phyloP scores from a whole-genome alignment of 1,140 invertebrate species.

The Drosophila orosa region DNA sequence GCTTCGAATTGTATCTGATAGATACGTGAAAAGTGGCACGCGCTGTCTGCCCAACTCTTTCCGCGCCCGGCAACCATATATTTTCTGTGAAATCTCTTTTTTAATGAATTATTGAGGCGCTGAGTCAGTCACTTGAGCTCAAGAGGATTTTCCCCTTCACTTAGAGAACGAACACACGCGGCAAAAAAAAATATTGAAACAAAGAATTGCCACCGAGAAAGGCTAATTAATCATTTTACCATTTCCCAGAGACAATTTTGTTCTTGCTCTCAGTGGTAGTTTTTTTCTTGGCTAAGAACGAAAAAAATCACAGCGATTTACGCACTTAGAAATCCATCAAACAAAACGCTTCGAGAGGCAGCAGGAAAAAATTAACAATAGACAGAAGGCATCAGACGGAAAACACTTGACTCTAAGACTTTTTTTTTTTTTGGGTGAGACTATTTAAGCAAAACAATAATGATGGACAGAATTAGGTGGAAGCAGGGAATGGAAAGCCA shows the following conservation, averaged over 20 bases:
- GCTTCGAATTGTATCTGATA: slow-evolving; percentile 35
- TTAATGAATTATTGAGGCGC: slow-evolving; percentile 62
- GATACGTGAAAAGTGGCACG: slow-evolving; percentile 45
- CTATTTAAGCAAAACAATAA: slow-evolving; percentile 14
- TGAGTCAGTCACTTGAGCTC: slow-evolving; percentile 68
- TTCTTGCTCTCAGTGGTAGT: slow-evolving; percentile 15
- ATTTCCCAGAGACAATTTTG: slow-evolving; percentile 41
- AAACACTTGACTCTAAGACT: slow-evolving; percentile 64
- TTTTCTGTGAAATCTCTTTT: slow-evolving; percentile 21
- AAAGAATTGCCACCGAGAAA: slow-evolving; percentile 22
- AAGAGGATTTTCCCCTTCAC: slow-evolving; percentile 66
- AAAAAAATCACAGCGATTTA: slow-evolving; percentile 67
- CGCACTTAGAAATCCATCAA: slow-evolving; percentile 81
- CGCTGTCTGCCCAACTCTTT: slow-evolving; percentile 32
- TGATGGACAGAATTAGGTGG: slow-evolving; percentile 56
- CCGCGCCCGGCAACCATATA: background rate
- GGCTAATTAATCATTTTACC: slow-evolving; percentile 68
- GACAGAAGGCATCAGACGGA: slow-evolving; percentile 35
- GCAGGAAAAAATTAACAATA: slow-evolving; percentile 37
- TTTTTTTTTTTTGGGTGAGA: slow-evolving; percentile 9
- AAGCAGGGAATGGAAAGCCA: slow-evolving; percentile 3
- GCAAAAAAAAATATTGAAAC: slow-evolving; percentile 19
- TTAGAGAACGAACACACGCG: slow-evolving; percentile 5
- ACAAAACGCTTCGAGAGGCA: slow-evolving; percentile 42
- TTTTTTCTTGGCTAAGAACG: slow-evolving; percentile 15